phyloP scores from a whole-genome alignment of 1,140 invertebrate genomes.

The Calliopsis andreniformis region DNA sequence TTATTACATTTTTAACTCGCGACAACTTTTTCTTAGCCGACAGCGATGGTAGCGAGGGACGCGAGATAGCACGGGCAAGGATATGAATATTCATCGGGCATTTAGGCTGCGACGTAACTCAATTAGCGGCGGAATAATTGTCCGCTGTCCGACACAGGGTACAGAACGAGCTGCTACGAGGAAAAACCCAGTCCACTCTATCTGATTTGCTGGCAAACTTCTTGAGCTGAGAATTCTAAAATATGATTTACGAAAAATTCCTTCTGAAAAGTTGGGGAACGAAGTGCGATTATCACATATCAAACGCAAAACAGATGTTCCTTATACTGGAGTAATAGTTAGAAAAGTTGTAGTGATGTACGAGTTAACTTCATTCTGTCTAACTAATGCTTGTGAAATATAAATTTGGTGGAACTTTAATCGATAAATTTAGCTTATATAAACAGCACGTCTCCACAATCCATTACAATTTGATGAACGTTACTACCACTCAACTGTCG shows the following conservation, averaged over 20 bases:
- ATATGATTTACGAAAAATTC: slow-evolving; percentile 56
- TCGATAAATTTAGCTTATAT: neutral
- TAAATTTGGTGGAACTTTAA: neutral
- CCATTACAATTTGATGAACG: too few relatives aligned
- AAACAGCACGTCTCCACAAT: too few relatives aligned
- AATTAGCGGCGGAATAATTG: slow-evolving; percentile 73
- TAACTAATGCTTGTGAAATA: neutral
- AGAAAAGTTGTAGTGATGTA: neutral
- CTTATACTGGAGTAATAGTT: neutral
- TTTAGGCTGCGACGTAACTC: slow-evolving; percentile 71
- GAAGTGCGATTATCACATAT: slow-evolving; percentile 24
- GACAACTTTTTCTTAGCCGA: slow-evolving; percentile 67
- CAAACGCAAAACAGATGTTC: neutral
- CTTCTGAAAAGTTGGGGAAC: neutral
- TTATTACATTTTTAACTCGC: slow-evolving; percentile 67
- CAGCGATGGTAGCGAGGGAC: slow-evolving; percentile 30
- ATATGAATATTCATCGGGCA: slow-evolving; percentile 75
- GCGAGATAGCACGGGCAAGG: slow-evolving; percentile 39
- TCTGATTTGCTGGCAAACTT: slow-evolving; percentile 66
- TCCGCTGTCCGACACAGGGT: slow-evolving; percentile 61
- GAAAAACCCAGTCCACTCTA: slow-evolving; percentile 46
- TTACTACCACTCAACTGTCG: too few relatives aligned
- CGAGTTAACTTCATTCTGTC: neutral
- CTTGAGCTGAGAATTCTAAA: slow-evolving; percentile 42
- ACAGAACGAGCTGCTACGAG: slow-evolving; percentile 54